Conservation (phyloP, 2,888 invertebrate genomes). For the Disparrhopalites patrizii region DNA sequence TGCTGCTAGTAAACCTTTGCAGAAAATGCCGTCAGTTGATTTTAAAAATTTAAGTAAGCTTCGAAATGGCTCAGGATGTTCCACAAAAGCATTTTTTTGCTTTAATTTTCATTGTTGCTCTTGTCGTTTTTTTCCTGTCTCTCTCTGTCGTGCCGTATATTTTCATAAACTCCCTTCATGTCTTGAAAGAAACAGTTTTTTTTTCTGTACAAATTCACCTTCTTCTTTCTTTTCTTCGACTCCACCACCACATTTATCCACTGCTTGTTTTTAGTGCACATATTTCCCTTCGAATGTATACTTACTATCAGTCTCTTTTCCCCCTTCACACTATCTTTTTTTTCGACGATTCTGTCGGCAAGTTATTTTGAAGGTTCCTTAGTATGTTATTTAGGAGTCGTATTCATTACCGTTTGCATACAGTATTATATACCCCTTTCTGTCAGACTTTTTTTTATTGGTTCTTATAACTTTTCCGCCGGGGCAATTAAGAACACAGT, state of each 20-base stretch:
- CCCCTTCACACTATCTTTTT: neutral
- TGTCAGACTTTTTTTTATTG: neutral
- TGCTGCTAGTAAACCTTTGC: constrained; percentile 29
- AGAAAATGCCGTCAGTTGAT: constrained; percentile 47
- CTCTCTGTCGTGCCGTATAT: neutral
- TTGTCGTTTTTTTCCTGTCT: neutral
- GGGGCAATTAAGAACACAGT: too few relatives aligned
- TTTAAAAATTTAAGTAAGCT: constrained; percentile 36
- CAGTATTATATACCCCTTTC: too few relatives aligned
- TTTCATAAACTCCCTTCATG: neutral
- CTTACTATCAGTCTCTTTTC: neutral
- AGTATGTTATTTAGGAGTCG: neutral
- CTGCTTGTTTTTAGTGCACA: too few relatives aligned
- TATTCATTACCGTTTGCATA: too few relatives aligned
- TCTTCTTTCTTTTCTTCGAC: too few relatives aligned
- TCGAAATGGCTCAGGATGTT: neutral
- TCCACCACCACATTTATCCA: too few relatives aligned
- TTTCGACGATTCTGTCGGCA: neutral
- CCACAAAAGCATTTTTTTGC: neutral
- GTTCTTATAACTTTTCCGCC: neutral
- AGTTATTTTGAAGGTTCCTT: neutral
- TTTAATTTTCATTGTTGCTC: neutral
- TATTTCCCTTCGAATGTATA: too few relatives aligned
- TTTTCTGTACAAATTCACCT: neutral
- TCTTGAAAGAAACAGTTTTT: neutral